phyloP scores from a whole-genome alignment of 2,797 vertebrate species.

The Chrysocyon brachyurus region DNA sequence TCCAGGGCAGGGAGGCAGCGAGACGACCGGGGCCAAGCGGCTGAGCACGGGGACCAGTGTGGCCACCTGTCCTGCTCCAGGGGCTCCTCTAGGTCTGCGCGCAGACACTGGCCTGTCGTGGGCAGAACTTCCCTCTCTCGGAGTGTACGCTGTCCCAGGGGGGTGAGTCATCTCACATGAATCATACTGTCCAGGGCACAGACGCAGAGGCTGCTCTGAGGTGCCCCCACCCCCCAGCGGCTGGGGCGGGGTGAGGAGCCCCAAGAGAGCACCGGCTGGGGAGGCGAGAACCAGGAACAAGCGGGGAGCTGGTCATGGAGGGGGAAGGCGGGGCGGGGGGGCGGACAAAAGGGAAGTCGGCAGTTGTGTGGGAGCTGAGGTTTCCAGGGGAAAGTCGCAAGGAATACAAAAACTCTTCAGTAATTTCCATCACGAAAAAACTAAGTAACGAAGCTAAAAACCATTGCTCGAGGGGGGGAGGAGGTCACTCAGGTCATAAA shows the following conservation, averaged over 20 bases:
- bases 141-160: neutral
- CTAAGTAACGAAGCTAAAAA: neutral
- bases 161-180: neutral
- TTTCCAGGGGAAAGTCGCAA: neutral
- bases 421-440: neutral
- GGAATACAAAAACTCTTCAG: neutral
- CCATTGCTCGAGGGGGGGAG: neutral
- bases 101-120: neutral
- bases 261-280: neutral
- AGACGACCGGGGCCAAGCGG: fast-evolving
- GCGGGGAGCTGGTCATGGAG: fast-evolving
- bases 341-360: neutral
- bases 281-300: neutral
- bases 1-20: neutral
- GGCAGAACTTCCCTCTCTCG: neutral
- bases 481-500: neutral
- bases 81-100: neutral
- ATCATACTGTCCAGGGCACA: neutral
- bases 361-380: neutral
- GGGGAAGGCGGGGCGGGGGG: fast-evolving
- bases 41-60: fast-evolving
- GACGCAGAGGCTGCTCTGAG: neutral
- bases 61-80: neutral
- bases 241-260: neutral
- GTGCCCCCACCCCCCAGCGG: neutral